Evolutionary conservation across 30 jellyfish, hydroid and myxozoan genomes (phyloP).

Genomic region (Aurelia coerulea): DNA sequence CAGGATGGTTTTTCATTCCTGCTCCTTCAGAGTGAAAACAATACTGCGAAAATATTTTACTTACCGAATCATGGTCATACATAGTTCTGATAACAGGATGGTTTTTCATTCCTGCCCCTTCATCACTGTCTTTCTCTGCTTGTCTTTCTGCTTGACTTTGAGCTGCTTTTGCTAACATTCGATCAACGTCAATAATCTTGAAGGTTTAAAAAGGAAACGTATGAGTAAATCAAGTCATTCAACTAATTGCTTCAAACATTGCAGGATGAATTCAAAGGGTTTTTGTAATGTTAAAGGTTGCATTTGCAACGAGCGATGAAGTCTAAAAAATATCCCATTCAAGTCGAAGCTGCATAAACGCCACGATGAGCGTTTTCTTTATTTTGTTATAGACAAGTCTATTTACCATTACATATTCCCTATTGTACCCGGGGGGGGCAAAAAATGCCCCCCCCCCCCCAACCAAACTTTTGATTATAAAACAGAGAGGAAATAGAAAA

Average conservation of each 20-base stretch:
- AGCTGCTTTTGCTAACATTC: conserved; percentile 98
- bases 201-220: neutral
- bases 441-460: too few relatives aligned
- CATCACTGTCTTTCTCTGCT: conserved; percentile 94
- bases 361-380: too few relatives aligned
- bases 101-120: conserved; percentile 93
- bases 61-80: conserved; percentile 97
- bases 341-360: too few relatives aligned
- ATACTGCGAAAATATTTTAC: neutral
- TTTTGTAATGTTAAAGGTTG: too few relatives aligned
- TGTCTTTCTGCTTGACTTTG: conserved; percentile 97
- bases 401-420: too few relatives aligned
- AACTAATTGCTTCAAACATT: neutral
- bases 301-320: too few relatives aligned
- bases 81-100: conserved; percentile 99
- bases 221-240: neutral
- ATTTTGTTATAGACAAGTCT: too few relatives aligned
- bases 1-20: conserved; percentile 99
- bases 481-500: too few relatives aligned
- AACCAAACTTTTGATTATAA: too few relatives aligned
- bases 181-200: conserved; percentile 91
- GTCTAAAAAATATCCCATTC: too few relatives aligned
- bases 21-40: conserved; percentile 59
- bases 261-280: neutral
- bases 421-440: too few relatives aligned